Conservation (phyloP, 2,888 invertebrate genomes). For the Ophion obscuratus region DNA sequence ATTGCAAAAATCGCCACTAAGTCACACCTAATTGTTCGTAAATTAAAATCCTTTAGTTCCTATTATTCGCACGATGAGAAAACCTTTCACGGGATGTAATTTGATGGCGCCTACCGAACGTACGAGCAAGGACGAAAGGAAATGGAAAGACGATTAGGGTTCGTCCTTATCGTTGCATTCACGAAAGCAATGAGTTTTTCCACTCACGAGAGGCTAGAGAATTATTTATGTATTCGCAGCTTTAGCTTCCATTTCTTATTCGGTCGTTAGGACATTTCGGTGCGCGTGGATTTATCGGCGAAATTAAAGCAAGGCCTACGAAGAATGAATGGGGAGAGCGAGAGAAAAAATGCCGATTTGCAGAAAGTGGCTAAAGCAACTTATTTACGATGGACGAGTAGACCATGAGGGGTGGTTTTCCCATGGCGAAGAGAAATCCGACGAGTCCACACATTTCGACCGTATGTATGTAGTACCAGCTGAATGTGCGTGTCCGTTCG, state of each 20-base stretch:
- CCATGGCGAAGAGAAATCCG: constrained; percentile 8
- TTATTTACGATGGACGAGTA: constrained; percentile 22
- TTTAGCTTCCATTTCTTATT: not conserved
- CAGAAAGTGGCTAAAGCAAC: constrained; percentile 11
- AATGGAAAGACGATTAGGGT: not conserved
- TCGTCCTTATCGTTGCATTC: not conserved
- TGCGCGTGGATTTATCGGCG: not conserved
- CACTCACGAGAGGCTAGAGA: not conserved
- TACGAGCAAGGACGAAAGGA: not conserved
- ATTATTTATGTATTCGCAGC: not conserved
- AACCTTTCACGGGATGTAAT: not conserved
- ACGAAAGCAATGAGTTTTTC: not conserved
- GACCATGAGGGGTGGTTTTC: not conserved
- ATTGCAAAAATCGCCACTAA: too few species aligned
- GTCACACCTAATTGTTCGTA: too few species aligned
- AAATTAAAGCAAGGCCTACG: constrained; percentile 1
- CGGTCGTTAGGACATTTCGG: not conserved
- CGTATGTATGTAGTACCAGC: not conserved
- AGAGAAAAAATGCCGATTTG: constrained; percentile 3
- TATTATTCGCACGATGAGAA: not conserved
- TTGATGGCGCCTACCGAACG: not conserved
- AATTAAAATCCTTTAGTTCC: too few species aligned
- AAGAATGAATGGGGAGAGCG: not conserved
- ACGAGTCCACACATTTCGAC: not conserved
- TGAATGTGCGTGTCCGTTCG: constrained; percentile 13